A percentile compares a stretch with the other conserved stretches of the same genome.
Conservation (phyloP, 1,140 invertebrate genomes). For the Dendrolimus punctatus region DNA sequence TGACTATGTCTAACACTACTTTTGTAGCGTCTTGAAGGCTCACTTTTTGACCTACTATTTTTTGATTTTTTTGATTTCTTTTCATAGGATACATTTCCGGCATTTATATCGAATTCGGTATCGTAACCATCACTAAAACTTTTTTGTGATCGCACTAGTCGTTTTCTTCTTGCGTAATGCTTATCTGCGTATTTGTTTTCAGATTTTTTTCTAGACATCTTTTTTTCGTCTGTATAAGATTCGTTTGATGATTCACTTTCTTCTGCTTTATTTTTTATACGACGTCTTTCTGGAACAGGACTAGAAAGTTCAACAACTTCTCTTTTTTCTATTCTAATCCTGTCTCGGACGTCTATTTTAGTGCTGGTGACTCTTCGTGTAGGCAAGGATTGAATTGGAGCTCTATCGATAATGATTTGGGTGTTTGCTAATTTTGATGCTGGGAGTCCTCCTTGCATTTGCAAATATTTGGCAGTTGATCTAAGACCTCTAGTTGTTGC, state of each 20-base stretch:
- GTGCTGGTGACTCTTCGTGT: conserved; percentile 67
- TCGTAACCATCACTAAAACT: conserved; percentile 71
- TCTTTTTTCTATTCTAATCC: conserved; percentile 67
- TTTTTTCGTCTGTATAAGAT: conserved; percentile 35
- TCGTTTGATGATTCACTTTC: conserved; percentile 36
- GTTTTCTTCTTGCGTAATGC: conserved; percentile 42
- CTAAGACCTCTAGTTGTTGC: conserved; percentile 88
- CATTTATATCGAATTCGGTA: conserved; percentile 44
- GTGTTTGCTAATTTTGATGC: conserved; percentile 77
- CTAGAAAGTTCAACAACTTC: conserved; percentile 66
- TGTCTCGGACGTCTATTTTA: conserved; percentile 66
- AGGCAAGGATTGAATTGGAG: conserved; percentile 53
- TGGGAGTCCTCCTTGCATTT: conserved; percentile 90
- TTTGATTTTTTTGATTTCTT: conserved; percentile 38
- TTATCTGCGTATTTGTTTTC: conserved; percentile 31
- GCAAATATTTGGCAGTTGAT: conserved; percentile 93
- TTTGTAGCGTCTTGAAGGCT: conserved; percentile 48
- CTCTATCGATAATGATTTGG: conserved; percentile 61
- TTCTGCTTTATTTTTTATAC: conserved; percentile 26
- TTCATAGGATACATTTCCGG: conserved; percentile 27
- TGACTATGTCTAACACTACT: conserved; percentile 37
- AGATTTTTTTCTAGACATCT: conserved; percentile 31
- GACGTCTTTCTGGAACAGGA: conserved; percentile 36
- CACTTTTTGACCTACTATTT: conserved; percentile 60
- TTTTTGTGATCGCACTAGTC: conserved; percentile 46